Evolutionary conservation across 2,113 vertebrate species (phyloP).

Genomic region (Ochotona princeps): DNA sequence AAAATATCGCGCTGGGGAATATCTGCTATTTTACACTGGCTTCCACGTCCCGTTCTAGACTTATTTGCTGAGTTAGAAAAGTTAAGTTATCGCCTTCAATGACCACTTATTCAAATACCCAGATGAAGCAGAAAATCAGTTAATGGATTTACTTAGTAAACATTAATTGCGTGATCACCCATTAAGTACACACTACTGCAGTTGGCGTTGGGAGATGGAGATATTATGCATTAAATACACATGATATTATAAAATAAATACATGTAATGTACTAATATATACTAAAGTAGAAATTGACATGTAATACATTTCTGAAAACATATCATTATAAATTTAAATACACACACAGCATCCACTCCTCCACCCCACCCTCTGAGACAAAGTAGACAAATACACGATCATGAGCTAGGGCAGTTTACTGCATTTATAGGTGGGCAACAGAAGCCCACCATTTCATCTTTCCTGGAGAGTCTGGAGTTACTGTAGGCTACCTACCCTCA

Average conservation of each 20-base stretch:
- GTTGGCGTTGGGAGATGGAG: background rate
- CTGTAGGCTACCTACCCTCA: background rate
- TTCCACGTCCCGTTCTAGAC: background rate
- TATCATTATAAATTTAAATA: background rate
- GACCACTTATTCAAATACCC: conserved; percentile 45
- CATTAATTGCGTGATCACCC: background rate
- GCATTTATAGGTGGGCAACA: background rate
- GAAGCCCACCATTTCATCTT: background rate
- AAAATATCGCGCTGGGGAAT: conserved; percentile 3
- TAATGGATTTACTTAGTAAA: conserved; percentile 36
- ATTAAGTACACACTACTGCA: background rate
- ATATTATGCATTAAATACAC: background rate
- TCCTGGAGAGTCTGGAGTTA: background rate
- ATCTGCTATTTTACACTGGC: conserved; percentile 26
- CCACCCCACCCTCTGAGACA: background rate
- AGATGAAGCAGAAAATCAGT: conserved; percentile 48
- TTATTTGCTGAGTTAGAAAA: conserved; percentile 50
- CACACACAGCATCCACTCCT: background rate
- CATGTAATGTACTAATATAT: background rate
- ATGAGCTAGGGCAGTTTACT: background rate
- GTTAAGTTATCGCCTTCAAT: conserved; percentile 39
- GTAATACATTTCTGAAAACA: background rate
- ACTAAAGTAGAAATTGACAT: background rate
- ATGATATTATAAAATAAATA: background rate
- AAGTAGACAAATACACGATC: background rate